Evolutionary conservation across 2,113 vertebrate species (phyloP).

Genomic region (Psilopogon haemacephalus): DNA sequence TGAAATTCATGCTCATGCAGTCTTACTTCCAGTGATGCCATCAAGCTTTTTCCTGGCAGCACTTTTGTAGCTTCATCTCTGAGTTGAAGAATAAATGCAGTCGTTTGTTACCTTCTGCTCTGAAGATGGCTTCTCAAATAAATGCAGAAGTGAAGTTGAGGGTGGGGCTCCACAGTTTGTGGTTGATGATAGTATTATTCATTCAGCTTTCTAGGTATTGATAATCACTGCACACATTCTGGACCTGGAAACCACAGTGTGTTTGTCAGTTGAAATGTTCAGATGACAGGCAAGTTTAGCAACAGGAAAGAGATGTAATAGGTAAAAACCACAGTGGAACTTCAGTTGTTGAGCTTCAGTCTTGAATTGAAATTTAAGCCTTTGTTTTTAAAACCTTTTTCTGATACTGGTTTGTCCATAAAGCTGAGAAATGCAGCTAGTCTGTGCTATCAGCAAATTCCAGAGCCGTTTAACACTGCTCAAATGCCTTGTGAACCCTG

Average conservation of each 20-base stretch:
- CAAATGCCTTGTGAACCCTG: background rate
- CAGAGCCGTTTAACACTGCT: background rate
- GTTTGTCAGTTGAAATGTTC: conserved; percentile 22
- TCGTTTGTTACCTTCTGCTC: background rate
- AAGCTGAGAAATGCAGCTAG: conserved; percentile 11
- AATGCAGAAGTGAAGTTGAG: background rate
- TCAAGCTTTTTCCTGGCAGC: background rate
- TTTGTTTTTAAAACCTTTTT: conserved; percentile 36
- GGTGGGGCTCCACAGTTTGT: conserved; percentile 6
- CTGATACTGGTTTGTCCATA: background rate
- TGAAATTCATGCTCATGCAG: background rate
- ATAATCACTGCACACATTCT: background rate
- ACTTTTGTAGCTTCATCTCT: background rate
- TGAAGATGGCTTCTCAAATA: conserved; percentile 5
- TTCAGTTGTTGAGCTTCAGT: conserved; percentile 47
- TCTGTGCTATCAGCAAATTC: conserved; percentile 25
- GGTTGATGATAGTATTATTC: background rate
- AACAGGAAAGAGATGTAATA: conserved; percentile 43
- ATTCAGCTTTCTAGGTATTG: conserved; percentile 48
- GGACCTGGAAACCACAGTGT: conserved; percentile 20
- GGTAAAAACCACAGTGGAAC: conserved; percentile 45
- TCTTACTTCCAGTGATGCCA: rapidly evolving
- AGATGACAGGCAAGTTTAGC: background rate
- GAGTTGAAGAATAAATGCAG: background rate
- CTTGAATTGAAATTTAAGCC: background rate